Evolutionary conservation across 2,113 vertebrate genomes (phyloP).

Genomic region (Urocolius indicus): DNA sequence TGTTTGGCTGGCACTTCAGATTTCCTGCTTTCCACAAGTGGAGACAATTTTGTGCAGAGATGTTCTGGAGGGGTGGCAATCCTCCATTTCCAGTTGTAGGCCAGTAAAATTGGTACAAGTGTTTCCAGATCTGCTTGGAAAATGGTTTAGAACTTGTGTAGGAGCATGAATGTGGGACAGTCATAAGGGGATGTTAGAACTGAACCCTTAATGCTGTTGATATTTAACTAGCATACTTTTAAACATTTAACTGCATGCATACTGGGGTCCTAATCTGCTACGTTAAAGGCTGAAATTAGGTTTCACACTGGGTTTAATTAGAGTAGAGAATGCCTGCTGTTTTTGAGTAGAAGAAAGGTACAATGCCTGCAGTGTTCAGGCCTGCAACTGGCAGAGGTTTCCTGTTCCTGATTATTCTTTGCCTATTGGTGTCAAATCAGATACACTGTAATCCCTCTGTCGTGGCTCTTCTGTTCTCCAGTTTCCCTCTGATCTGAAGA

Average conservation of each 20-base stretch:
- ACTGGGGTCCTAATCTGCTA: background rate
- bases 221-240: background rate
- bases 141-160: background rate
- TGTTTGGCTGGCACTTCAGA: background rate
- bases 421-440: conserved; percentile 29
- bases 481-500: conserved; percentile 17
- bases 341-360: conserved; percentile 23
- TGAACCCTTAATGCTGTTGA: background rate
- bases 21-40: background rate
- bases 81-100: background rate
- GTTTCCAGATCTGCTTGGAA: background rate
- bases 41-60: background rate
- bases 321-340: background rate
- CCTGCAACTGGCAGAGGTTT: conserved; percentile 16
- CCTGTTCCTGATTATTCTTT: conserved; percentile 29
- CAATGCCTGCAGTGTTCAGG: conserved; percentile 36
- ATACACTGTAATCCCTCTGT: background rate
- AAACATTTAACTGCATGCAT: background rate
- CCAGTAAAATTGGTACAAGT: background rate
- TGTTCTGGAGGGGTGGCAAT: background rate
- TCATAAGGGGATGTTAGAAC: background rate
- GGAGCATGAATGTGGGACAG: background rate
- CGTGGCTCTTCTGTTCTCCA: background rate
- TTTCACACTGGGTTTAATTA: background rate
- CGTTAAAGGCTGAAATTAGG: background rate